Conservation (phyloP, 2,113 vertebrate species). For the Vombatus ursinus region DNA sequence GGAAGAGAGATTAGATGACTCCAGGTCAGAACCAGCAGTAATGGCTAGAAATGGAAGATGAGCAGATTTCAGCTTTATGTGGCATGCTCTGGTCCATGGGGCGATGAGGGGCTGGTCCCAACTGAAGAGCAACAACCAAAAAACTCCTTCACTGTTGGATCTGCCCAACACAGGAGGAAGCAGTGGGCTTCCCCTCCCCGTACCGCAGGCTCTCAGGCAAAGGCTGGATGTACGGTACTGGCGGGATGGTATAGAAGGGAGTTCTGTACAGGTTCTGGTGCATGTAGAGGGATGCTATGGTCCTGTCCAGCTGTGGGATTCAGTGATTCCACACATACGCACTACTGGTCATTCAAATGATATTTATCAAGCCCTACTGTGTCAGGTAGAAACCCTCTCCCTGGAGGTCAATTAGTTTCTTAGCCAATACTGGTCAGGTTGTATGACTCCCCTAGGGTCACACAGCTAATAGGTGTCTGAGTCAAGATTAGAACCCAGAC, state of each 20-base stretch:
- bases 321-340: not conserved
- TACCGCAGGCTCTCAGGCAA: too few relatives aligned
- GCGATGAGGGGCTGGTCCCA: not conserved
- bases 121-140: too few relatives aligned
- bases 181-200: not conserved
- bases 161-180: not conserved
- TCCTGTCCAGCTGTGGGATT: not conserved
- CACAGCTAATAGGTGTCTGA: not conserved
- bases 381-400: not conserved
- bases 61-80: not conserved
- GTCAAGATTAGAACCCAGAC: not conserved
- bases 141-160: not conserved
- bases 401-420: not conserved
- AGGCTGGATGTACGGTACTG: too few relatives aligned
- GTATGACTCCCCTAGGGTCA: not conserved
- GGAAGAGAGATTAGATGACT: not conserved
- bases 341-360: not conserved
- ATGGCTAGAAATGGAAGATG: not conserved
- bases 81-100: not conserved
- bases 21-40: not conserved
- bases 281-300: too few relatives aligned
- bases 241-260: not conserved
- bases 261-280: not conserved
- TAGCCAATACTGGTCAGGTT: too few relatives aligned
- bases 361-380: not conserved